Evolutionary conservation across 1,140 invertebrate species (phyloP).

Genomic region (Pseudoatta argentina): DNA sequence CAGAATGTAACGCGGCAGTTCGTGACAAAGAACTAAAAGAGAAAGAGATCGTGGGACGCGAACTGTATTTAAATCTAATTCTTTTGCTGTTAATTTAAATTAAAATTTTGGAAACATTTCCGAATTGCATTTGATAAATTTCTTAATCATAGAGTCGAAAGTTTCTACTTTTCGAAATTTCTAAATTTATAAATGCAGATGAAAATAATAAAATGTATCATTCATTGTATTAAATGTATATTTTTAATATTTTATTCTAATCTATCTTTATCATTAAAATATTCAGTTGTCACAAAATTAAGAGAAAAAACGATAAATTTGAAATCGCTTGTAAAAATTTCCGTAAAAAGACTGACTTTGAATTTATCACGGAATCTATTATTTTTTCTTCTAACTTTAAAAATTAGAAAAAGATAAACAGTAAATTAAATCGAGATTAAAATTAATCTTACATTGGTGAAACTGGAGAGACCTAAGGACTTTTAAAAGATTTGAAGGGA

Average conservation of each 20-base stretch:
- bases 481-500: no score
- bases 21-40: not conserved
- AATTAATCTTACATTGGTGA: no score
- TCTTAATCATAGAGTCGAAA: not conserved
- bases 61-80: not conserved
- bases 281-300: not conserved
- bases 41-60: not conserved
- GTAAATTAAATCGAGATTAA: no score
- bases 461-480: no score
- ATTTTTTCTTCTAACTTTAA: no score
- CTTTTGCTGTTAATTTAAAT: not conserved
- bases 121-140: not conserved
- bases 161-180: not conserved
- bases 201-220: not conserved
- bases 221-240: no score
- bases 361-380: not conserved
- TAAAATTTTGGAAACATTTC: not conserved
- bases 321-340: not conserved
- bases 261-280: not conserved
- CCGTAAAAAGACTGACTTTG: not conserved
- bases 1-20: not conserved
- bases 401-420: no score
- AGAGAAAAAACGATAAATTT: not conserved
- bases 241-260: constrained; percentile 10
- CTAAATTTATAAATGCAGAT: not conserved